These are phyloP conservation scores for Battus philenor DNA, from an alignment of 1,140 invertebrate species.

Conservation along the genomic window DNA sequence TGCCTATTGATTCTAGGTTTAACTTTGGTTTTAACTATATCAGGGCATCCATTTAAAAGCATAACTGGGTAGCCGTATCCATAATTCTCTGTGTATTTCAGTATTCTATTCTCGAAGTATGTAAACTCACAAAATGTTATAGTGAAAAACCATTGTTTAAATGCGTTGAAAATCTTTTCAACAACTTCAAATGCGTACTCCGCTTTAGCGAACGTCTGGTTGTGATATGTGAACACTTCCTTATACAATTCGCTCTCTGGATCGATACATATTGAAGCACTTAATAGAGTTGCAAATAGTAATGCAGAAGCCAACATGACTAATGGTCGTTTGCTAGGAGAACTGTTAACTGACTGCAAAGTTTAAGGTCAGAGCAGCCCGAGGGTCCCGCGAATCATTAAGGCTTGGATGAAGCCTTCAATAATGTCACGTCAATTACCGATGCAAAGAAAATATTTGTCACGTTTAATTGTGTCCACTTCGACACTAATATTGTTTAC, in stretches of 20 bases:
- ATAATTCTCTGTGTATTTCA: slow-evolving; percentile 59
- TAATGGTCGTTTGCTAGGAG: slow-evolving; percentile 18
- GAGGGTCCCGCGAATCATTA: slow-evolving; percentile 8
- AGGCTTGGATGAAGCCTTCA: slow-evolving; percentile 22
- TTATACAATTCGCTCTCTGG: slow-evolving; percentile 29
- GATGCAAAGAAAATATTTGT: slow-evolving; percentile 30
- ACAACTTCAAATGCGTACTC: slow-evolving; percentile 51
- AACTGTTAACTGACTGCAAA: slow-evolving; percentile 29
- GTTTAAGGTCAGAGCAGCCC: slow-evolving; percentile 34
- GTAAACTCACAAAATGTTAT: slow-evolving; percentile 65
- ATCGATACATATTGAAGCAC: slow-evolving; percentile 21
- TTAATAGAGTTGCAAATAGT: slow-evolving; percentile 22
- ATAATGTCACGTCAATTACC: slow-evolving; percentile 36
- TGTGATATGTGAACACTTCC: slow-evolving; percentile 47
- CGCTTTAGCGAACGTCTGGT: slow-evolving; percentile 41
- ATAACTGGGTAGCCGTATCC: slow-evolving; percentile 55
- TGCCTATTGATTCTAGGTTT: slow-evolving; percentile 56
- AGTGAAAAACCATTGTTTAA: slow-evolving; percentile 63
- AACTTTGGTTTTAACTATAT: slow-evolving; percentile 37
- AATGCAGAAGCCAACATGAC: slow-evolving; percentile 38
- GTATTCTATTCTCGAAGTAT: slow-evolving; percentile 62
- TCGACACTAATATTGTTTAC: slow-evolving; percentile 27
- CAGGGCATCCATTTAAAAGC: slow-evolving; percentile 53
- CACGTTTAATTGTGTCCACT: slow-evolving; percentile 36
- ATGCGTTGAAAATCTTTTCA: slow-evolving; percentile 59